Evolutionary conservation across 2,888 invertebrate genomes (phyloP), one percentile per base, ranked within the genome.

Genomic region (Ethmia dodecea): DNA sequence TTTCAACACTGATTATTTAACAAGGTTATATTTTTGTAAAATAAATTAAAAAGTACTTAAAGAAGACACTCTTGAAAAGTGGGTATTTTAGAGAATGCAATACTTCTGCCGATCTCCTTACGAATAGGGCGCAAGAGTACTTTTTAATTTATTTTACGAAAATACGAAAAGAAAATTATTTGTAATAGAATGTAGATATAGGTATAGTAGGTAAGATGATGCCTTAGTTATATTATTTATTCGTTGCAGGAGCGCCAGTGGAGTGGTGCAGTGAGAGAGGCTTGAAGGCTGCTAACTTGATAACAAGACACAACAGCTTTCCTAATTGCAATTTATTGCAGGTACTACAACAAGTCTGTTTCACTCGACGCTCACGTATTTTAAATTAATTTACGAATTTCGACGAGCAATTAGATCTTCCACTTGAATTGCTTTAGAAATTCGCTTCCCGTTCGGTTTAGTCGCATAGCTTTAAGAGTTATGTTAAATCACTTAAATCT

Each of bases 241-340:
- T 73, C 60, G 62, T 64, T 58, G 47, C 57, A 53, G 63, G 54
- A 33, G 28, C 27, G 5, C 13, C 5, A 59, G 54, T 52, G 52
- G 53, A 62, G 61, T 58, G 54, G 63, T 67, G 61, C 60, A 73
- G 67, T 62, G 46, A 50, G 60, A 68, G 74, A 69, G 66, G 69
- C 71, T 72, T 61, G 69, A 71, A 77, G 68, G 66, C 76, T 72
- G 79, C 80, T 81, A 83, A 83, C 83, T 83, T 76, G 78, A 83
- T 84, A 83, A 84, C 84, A 83, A 84, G 84, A 83, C 76, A 73
- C 77, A 80, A 77, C 79, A 73, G 81, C 74, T 79, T 71, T 79
- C 76, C 79, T 84, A 83, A 84, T 84, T 86, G 83, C 84, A 83
- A 83, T 83, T 86, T 84, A 81, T 86, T 84, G 80, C 84, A 86